Base-by-base conservation (phyloP, 1,140 invertebrate genomes). In the Andrena cerasifolii region DNA sequence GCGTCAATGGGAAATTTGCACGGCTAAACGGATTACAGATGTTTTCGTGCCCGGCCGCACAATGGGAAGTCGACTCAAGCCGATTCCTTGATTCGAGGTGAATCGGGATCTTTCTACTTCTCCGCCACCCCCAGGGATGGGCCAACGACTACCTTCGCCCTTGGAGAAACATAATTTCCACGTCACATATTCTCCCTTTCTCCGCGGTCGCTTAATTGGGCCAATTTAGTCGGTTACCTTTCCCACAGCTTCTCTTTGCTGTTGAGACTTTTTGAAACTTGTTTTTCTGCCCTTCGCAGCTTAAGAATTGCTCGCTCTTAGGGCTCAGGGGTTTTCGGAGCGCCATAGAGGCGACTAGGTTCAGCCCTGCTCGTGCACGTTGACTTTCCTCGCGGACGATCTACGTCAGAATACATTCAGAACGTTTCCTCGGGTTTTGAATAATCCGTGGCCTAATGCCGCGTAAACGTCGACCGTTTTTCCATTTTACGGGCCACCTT, bases 1-100 rank as follows among this genome's bases (percentile, higher is more conserved):
- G 36, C 47, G 31, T 91, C 86, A 91, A 92, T 90, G 80, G 85
- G 65, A 90, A 92, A 92, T 92, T 92, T 90, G 91, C 91, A 91
- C 90, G 90, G 88, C 85, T 92, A 92, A 92, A 92, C 90, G 90
- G 91, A 92, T 92, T 92, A 92, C 91, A 92, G 91, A 92, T 92
- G 91, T 92, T 92, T 90, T 89, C 84, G 63, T 76, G 63, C 56
- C 74, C 61, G 14, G 31, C 28, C 67, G 43, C 45, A 86, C 85
- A 87, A 88, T 87, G 47, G 71, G 65, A 79, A 87, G 82, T 87
- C 82, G 82, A 84, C 84, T 72, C 65, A 80, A 83, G 56, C 43
- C 83, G 86, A 87, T 82, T 82, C 79, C 66, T 72, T 73, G 83
- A 83, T 84, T 85, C 78, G 58, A 78, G 54, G 40, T 65, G 74